These are phyloP conservation scores for Tamandua tetradactyla DNA, from an alignment of 2,797 vertebrate species.

Conservation along the genomic window DNA sequence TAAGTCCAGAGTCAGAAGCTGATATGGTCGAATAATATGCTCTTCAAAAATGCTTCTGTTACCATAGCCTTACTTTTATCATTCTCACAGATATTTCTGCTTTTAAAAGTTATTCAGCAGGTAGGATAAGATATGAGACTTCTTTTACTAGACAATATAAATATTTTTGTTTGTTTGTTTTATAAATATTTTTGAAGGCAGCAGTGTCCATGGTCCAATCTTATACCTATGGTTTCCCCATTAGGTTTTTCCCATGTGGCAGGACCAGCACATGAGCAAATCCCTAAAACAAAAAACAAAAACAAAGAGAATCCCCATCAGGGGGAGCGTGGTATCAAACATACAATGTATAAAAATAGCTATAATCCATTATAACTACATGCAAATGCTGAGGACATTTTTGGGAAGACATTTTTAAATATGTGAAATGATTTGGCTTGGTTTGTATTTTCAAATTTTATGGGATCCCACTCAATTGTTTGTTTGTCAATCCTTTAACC, in stretches of 20 bases:
- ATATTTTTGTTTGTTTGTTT: too few species aligned
- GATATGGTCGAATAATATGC: not conserved
- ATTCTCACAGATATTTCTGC: not conserved
- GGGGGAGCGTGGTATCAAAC: not conserved
- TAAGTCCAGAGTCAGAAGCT: conserved; percentile 36
- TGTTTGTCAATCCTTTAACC: conserved; percentile 14
- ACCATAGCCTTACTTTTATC: not conserved
- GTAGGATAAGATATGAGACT: conserved; percentile 1
- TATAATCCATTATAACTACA: too few species aligned
- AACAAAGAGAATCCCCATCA: not conserved
- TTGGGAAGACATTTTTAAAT: not conserved
- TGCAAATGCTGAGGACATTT: not conserved
- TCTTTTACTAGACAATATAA: not conserved
- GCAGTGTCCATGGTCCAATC: not conserved
- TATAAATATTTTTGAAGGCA: conserved; percentile 18
- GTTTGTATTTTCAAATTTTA: not conserved
- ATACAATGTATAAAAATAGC: not conserved
- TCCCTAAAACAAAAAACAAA: too few species aligned
- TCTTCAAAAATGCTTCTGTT: conserved; percentile 3
- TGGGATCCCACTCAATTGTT: not conserved
- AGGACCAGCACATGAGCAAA: conserved; percentile 22
- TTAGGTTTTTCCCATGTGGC: too few species aligned
- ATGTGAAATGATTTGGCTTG: not conserved
- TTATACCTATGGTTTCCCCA: too few species aligned
- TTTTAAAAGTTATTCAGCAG: conserved; percentile 17